Percentiles rank a stretch among this genome's conserved stretches.
These are phyloP conservation scores for Atrina japonica DNA, from an alignment of 2,888 invertebrate species.

Conservation along the genomic window DNA sequence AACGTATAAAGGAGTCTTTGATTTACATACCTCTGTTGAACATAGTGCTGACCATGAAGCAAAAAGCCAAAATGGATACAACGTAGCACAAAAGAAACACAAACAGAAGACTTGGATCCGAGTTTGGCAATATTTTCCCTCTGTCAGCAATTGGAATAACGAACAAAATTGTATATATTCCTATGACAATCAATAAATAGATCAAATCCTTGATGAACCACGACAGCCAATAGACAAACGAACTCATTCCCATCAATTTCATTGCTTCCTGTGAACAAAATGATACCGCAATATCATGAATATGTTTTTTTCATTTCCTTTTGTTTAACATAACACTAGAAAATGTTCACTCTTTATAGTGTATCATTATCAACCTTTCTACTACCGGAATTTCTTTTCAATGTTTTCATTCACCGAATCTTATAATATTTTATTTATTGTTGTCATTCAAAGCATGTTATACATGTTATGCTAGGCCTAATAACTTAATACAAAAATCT, in stretches of 20 bases:
- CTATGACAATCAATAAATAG: slow-evolving; percentile 84
- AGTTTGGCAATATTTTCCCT: slow-evolving; percentile 53
- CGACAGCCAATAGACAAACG: slow-evolving; percentile 91
- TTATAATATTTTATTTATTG: no score
- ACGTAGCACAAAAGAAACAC: slow-evolving; percentile 88
- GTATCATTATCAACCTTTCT: no score
- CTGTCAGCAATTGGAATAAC: slow-evolving; percentile 55
- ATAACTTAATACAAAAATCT: no score
- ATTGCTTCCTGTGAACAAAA: slow-evolving; percentile 87
- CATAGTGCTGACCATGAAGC: slow-evolving; percentile 90
- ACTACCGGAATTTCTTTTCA: no score
- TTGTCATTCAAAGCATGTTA: no score
- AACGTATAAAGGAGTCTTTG: no score
- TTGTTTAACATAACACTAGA: no score
- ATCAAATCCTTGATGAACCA: slow-evolving; percentile 90
- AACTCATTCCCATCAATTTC: slow-evolving; percentile 93
- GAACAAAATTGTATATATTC: slow-evolving; percentile 79
- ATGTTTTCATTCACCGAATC: no score
- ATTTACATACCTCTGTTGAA: slow-evolving; percentile 89
- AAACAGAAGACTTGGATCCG: slow-evolving; percentile 85
- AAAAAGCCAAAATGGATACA: slow-evolving; percentile 87
- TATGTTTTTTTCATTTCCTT: no score
- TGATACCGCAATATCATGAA: not conserved
- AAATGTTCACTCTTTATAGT: no score
- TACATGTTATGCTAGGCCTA: no score